Evolutionary conservation across 2,797 vertebrate species (phyloP).

Genomic region (Vireo griseus): DNA sequence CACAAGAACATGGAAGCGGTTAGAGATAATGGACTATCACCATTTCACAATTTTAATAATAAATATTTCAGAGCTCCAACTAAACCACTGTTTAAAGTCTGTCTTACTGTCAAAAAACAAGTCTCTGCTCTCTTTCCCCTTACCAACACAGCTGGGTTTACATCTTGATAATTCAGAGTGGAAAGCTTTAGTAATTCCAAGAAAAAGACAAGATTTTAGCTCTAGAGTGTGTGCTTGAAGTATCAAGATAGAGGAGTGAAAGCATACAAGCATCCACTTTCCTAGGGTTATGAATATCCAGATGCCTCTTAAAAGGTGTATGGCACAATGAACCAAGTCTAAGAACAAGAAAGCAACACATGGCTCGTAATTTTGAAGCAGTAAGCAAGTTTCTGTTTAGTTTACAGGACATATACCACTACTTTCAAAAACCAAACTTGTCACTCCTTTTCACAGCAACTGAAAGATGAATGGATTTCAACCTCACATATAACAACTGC

Average conservation of each 20-base stretch:
- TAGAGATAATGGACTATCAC: not conserved
- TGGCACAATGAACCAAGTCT: rapidly evolving
- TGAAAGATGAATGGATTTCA: rapidly evolving
- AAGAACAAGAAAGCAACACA: not conserved
- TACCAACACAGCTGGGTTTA: not conserved
- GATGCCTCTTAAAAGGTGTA: not conserved
- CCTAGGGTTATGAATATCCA: not conserved
- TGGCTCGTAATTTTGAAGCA: rapidly evolving
- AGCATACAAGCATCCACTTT: not conserved
- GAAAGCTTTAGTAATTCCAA: not conserved
- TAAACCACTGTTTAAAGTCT: not conserved
- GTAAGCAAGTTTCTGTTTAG: rapidly evolving
- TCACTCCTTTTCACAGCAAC: not conserved
- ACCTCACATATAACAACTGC: rapidly evolving
- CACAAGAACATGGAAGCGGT: not conserved
- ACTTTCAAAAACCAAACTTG: rapidly evolving
- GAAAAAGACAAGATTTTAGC: not conserved
- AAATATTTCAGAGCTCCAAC: not conserved
- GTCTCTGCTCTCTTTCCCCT: not conserved
- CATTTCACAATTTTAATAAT: not conserved
- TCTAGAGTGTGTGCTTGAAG: not conserved
- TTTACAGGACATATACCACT: not conserved
- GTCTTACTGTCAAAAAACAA: not conserved
- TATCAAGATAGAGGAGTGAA: rapidly evolving
- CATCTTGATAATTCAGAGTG: not conserved